Base-by-base conservation (phyloP, 2,113 vertebrate species). In the Machaerirhynchus nigripectus region DNA sequence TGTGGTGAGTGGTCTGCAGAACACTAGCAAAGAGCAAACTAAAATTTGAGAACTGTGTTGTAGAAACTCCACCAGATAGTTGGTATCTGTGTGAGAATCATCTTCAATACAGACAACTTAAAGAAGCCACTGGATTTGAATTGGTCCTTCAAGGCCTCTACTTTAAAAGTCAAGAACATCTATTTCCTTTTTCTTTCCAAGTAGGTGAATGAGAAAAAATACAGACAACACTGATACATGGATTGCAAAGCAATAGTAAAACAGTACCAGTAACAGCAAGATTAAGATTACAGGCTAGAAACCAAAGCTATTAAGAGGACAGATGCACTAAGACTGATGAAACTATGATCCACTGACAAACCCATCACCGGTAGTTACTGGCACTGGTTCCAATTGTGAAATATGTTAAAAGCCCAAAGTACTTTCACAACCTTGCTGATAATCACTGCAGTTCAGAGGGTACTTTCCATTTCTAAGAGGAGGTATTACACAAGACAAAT, bases 381-480 rank as follows among this genome's bases (percentile, higher is more conserved):
- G 55, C 50, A 53, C 2, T 16, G 63, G 46, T 86, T 93, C 80
- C 83, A 86, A 15, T 70, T 89, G 87, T 42, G 84, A 95, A 89
- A 89, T 9, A 24, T 20, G 52, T 55, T 84, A 84, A 75, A 87
- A 91, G 60, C 69, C 30, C 40, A n/a, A 50, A 71, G 79, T 7
- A 78, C 56, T 84, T 94, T 78, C 87, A 87, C 70, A 87, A 67
- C 74, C 16, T 30, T 8, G 30, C 39, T 74, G 71, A 70, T 81
- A 83, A 89, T 35, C 4, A 0, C 68, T 77, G n/a, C 19, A 74
- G 80, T 33, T 89, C 69, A 84, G 47, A 81, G 81, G 35, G 69
- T 69, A 84, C 92, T 94, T 95, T 94, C 84, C 47, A 75, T 95
- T 95, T 91, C 87, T 75, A 84, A 65, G 56, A 87, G 40, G 26